These are phyloP conservation scores for Periplaneta americana DNA, from an alignment of 1,140 invertebrate genomes.

Conservation along the genomic window DNA sequence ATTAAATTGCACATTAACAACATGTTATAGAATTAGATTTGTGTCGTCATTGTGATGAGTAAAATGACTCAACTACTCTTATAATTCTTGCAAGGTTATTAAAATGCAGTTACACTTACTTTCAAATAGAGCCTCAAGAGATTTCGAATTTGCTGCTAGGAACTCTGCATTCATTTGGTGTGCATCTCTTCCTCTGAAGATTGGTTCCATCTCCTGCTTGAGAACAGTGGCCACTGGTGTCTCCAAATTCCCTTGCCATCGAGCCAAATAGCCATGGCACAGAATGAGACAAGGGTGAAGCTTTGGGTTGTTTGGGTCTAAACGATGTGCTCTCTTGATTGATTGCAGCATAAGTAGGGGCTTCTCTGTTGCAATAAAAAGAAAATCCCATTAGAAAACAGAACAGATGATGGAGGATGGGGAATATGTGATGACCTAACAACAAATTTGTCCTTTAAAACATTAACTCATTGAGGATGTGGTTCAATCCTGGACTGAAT, in stretches of 20 bases:
- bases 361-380: slow-evolving; percentile 28
- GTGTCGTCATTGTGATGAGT: too few species aligned
- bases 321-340: slow-evolving; percentile 74
- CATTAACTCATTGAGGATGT: too few species aligned
- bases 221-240: slow-evolving; percentile 67
- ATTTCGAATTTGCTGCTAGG: slow-evolving; percentile 51
- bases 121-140: slow-evolving; percentile 64
- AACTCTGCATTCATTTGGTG: slow-evolving; percentile 65
- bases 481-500: too few species aligned
- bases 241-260: slow-evolving; percentile 37
- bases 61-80: too few species aligned
- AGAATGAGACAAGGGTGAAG: slow-evolving; percentile 80
- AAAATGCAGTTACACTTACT: slow-evolving; percentile 43
- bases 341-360: slow-evolving; percentile 85
- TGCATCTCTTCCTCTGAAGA: slow-evolving; percentile 55
- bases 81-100: too few species aligned
- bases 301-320: slow-evolving; percentile 68
- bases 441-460: too few species aligned
- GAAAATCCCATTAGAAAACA: not conserved
- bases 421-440: too few species aligned
- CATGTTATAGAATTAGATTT: too few species aligned
- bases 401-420: too few species aligned
- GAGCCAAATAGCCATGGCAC: slow-evolving; percentile 56
- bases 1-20: too few species aligned
- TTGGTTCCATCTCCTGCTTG: slow-evolving; percentile 58